A percentile compares a stretch with the other conserved stretches of the same genome.
Conservation (phyloP, 2,113 vertebrate genomes). For the Sorex fumeus region DNA sequence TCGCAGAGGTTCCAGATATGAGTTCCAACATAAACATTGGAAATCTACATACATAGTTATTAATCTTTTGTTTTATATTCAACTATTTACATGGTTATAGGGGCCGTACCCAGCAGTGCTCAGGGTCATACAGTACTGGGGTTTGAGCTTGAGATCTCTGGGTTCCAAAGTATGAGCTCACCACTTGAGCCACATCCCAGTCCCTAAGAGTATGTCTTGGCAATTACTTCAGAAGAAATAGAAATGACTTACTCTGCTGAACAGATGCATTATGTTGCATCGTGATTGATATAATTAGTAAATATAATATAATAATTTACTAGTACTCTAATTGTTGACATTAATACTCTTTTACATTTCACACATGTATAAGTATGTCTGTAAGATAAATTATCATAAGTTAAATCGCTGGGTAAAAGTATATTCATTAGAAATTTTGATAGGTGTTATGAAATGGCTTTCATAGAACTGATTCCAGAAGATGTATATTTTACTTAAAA, state of each 20-base stretch:
- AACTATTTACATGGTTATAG: background rate
- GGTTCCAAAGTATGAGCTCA: too few relatives aligned
- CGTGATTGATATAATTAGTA: background rate
- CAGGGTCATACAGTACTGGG: too few relatives aligned
- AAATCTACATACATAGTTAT: background rate
- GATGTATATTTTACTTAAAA: background rate
- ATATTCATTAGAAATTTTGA: background rate
- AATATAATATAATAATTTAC: background rate
- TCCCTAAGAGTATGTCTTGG: background rate
- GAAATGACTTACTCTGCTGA: constrained; percentile 6
- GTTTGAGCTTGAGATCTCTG: too few relatives aligned
- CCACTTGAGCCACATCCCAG: too few relatives aligned
- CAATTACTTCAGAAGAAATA: constrained; percentile 18
- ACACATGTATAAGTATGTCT: background rate
- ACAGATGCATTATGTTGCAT: background rate
- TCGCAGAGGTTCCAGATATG: background rate
- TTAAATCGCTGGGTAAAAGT: background rate
- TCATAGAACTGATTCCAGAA: background rate
- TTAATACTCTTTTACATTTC: constrained; percentile 8
- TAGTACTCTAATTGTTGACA: background rate
- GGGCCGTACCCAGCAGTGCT: too few relatives aligned
- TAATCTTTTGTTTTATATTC: background rate
- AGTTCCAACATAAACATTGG: background rate
- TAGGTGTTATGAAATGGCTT: background rate
- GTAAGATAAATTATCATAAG: background rate